Base-by-base conservation (phyloP, 2,888 invertebrate genomes). In the Platycheirus rosarum region DNA sequence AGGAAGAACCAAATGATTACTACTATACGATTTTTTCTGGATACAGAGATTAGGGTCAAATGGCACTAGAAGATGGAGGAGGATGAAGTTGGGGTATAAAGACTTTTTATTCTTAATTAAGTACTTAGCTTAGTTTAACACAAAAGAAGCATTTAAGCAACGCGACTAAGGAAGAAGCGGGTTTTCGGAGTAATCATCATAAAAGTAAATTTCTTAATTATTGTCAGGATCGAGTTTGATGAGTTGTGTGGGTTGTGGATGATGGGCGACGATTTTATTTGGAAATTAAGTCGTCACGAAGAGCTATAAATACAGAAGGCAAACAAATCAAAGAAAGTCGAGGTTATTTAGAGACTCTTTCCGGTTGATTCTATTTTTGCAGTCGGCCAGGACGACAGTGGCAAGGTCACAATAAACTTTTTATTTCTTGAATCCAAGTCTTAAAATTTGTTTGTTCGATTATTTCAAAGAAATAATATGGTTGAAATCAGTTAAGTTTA, bases 21-120 rank as follows among this genome's bases (percentile, higher is more conserved):
- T 70, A 71, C 18, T 69, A 51, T 13, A 37, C 26, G n/a, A n/a
- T n/a, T n/a, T 40, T 49, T 37, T 40, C 37, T 9, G 14, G 16
- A 29, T 23, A 6, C 14, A 40, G n/a, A 14, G 29, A 14, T 44
- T 11, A 18, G 23, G 26, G 6, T 23, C 2, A 53, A 23, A 9
- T 26, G 37, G 20, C 40, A 16, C 8, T 8, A 14, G 29, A 26
- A 18, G 49, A 16, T 40, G n/a, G 3, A 35, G 26, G 26, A 48
- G 60, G 35, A 14, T 26, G 6, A 37, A 26, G 9, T n/a, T 20
- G 18, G 60, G 69, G 16, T 62, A 14, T 35, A 42, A 65, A 66
- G 71, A 55, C 57, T 77, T 73, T 77, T 73, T 77, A 73, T 73
- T 71, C 77, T 71, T 82, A 77, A 77, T 82, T 73, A 82, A 60